phyloP scores from a whole-genome alignment of 2,888 invertebrate genomes.

The Lasioglossum villosulum region DNA sequence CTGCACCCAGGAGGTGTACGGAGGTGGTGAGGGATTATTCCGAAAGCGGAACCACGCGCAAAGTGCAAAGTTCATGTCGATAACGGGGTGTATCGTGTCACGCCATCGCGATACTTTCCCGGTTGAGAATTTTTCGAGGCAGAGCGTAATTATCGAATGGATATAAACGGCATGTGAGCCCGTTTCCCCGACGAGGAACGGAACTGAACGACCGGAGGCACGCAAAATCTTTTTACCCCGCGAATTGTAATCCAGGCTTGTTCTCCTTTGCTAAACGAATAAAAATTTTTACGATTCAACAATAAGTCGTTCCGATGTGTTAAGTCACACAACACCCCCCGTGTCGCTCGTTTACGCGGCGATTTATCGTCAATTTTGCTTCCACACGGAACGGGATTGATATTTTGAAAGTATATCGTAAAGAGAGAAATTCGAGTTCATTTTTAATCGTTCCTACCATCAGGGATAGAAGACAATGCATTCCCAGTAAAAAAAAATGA shows the following conservation, averaged over 20 bases:
- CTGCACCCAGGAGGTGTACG: background rate
- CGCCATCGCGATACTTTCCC: slow-evolving; percentile 76
- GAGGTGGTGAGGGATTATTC: slow-evolving; percentile 57
- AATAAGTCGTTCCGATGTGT: background rate
- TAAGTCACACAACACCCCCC: background rate
- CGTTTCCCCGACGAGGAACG: slow-evolving; percentile 69
- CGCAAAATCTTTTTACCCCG: slow-evolving; percentile 73
- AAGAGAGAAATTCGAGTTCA: background rate
- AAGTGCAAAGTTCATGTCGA: slow-evolving; percentile 81
- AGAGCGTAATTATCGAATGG: slow-evolving; percentile 77
- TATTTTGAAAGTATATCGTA: background rate
- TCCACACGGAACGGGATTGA: background rate
- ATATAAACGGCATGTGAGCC: slow-evolving; percentile 76
- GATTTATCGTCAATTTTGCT: background rate
- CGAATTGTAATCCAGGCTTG: background rate
- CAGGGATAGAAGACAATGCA: too few relatives aligned
- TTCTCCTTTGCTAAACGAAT: background rate
- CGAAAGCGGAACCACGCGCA: slow-evolving; percentile 62
- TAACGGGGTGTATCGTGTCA: slow-evolving; percentile 83
- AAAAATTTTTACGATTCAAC: background rate
- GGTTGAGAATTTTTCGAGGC: slow-evolving; percentile 73
- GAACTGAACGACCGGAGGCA: slow-evolving; percentile 70
- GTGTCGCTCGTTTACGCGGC: background rate
- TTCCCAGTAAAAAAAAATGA: too few relatives aligned
- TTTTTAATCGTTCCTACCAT: too few relatives aligned